These are phyloP conservation scores for Megathymus violae DNA, from an alignment of 1,140 invertebrate genomes.

Conservation along the genomic window DNA sequence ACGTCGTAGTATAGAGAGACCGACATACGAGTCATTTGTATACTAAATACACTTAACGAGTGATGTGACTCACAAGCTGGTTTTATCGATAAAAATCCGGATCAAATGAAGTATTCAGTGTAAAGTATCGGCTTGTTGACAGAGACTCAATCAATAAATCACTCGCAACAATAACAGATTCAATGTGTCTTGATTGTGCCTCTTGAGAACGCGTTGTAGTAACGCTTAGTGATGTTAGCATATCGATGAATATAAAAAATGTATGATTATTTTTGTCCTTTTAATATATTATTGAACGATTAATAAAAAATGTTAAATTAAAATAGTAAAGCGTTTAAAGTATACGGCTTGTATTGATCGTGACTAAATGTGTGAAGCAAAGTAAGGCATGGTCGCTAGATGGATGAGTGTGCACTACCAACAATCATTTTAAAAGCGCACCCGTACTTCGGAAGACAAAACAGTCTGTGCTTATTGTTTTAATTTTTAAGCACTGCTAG, in stretches of 20 bases:
- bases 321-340: too few relatives aligned
- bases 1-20: conserved; percentile 47
- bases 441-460: too few relatives aligned
- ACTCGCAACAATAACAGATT: conserved; percentile 78
- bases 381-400: too few relatives aligned
- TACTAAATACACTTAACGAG: conserved; percentile 80
- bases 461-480: too few relatives aligned
- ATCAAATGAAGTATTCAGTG: conserved; percentile 83
- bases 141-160: conserved; percentile 83
- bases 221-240: conserved; percentile 58
- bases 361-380: too few relatives aligned
- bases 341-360: too few relatives aligned
- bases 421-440: too few relatives aligned
- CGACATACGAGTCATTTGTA: conserved; percentile 69
- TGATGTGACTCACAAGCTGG: conserved; percentile 74
- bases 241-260: conserved; percentile 56
- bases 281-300: too few relatives aligned
- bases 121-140: conserved; percentile 78
- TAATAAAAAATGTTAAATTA: too few relatives aligned
- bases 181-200: conserved; percentile 82
- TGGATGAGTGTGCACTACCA: too few relatives aligned
- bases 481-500: too few relatives aligned
- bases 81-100: conserved; percentile 82
- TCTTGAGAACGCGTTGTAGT: conserved; percentile 77
- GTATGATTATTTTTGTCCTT: too few relatives aligned